Evolutionary conservation across 2,888 invertebrate species (phyloP), one percentile per base, ranked within the genome.

Genomic region (Amphimallon solstitiale): DNA sequence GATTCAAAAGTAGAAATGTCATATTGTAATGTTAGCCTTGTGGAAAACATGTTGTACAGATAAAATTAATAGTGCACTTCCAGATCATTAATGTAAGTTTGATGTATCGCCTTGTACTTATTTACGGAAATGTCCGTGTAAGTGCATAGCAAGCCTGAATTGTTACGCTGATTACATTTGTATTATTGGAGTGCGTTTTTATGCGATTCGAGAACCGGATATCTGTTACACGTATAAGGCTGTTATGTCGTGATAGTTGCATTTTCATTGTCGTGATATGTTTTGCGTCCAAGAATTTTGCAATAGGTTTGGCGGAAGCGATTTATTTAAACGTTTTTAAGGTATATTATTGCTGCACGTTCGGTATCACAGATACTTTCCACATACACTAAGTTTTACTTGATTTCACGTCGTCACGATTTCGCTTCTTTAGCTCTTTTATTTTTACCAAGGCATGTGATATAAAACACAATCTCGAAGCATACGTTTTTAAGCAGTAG

Each of bases 261-360:
- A 54, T 54, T 54, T 54, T 54, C 54, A 54, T 38, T 38, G 54
- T 54, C 54, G 54, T 54, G 54, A 54, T 54, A 54, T 54, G 54
- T 54, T 54, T 54, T 38, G 54, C 54, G 21, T 38, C 38, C 54
- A 54, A 38, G 54, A 38, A 37, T 54, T 54, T 54, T 38, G 54
- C 54, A 54, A 38, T 19, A 54, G 54, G 54, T 54, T 54, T 19
- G 54, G 40, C 54, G 54, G 54, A 54, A 54, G 54, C 54, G 54
- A 54, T 54, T 54, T 54, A 54, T 54, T 54, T 54, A 38, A 54
- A 54, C 38, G 54, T 54, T 54, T 54, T 54, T 54, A 54, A 38
- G 37, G 19, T 17, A 21, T 19, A 54, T 54, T 54, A 54, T 54
- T 54, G 37, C 37, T 10, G 54, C 54, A 54, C 54, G 54, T 54